phyloP scores from a whole-genome alignment of 2,888 invertebrate genomes.

The Beris morrisii region DNA sequence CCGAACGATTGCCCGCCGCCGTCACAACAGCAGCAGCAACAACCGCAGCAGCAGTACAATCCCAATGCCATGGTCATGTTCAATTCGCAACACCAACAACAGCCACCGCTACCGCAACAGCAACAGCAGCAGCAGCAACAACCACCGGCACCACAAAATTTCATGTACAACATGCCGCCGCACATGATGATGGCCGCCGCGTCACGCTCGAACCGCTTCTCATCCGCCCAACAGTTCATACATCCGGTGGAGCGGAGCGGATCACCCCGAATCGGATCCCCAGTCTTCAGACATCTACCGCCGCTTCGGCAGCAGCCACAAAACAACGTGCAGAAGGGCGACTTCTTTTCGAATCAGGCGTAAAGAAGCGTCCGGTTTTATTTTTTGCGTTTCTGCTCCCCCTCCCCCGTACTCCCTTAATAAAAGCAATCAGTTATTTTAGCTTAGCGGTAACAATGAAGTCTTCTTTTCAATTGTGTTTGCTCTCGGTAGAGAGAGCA shows the following conservation, averaged over 20 bases:
- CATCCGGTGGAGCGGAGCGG: not conserved
- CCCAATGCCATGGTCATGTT: constrained; percentile 9
- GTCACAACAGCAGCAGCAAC: not conserved
- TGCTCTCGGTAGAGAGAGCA: no score
- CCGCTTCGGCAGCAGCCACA: not conserved
- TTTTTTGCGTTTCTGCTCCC: no score
- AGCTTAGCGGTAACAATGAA: no score
- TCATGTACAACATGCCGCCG: constrained; percentile 18
- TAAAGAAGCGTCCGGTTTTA: no score
- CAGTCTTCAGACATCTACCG: not conserved
- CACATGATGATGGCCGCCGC: constrained; percentile 20
- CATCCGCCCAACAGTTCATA: not conserved
- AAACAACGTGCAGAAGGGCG: not conserved
- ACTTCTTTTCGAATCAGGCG: no score
- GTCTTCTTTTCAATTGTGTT: no score
- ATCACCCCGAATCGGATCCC: constrained; percentile 3
- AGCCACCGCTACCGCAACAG: not conserved
- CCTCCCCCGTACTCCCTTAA: no score
- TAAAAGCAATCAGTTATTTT: no score
- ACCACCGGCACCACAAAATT: constrained; percentile 1
- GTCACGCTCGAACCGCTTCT: constrained; percentile 23
- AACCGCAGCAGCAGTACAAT: not conserved
- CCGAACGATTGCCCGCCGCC: not conserved
- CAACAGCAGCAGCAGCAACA: not conserved
- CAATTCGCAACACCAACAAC: not conserved